phyloP scores from a whole-genome alignment of 2,113 vertebrate genomes.

The Bubo blakistoni region DNA sequence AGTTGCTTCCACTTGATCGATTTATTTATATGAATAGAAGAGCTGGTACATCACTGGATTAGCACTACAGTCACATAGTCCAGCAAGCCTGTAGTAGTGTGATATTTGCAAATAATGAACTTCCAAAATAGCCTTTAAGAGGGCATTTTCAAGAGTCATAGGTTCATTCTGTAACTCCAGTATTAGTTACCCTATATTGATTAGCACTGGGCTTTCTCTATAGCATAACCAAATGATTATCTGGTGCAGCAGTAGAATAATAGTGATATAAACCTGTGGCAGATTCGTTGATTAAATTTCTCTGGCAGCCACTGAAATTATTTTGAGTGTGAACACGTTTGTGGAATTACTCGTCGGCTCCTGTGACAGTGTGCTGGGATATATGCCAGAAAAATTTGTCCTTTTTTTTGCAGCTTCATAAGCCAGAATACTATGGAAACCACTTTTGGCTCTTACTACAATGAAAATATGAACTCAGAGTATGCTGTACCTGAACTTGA shows the following conservation, averaged over 20 bases:
- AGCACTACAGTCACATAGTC: background rate
- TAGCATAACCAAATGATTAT: background rate
- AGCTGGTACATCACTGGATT: background rate
- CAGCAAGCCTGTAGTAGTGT: background rate
- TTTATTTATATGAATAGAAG: background rate
- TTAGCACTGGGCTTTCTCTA: background rate
- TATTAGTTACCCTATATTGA: background rate
- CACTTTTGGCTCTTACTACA: background rate
- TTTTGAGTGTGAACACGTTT: slow-evolving; percentile 39
- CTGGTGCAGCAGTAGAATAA: background rate
- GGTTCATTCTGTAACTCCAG: background rate
- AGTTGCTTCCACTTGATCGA: background rate
- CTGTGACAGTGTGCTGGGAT: slow-evolving; percentile 5
- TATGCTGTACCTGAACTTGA: background rate
- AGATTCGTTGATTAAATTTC: slow-evolving; percentile 3
- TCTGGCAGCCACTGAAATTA: slow-evolving; percentile 14
- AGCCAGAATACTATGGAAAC: background rate
- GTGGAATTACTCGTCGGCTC: slow-evolving; percentile 11
- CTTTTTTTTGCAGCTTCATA: background rate
- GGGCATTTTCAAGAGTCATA: background rate
- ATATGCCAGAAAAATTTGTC: background rate
- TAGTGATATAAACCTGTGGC: background rate
- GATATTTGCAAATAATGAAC: background rate
- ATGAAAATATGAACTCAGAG: background rate
- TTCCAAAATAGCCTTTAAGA: background rate